Conservation (phyloP, 2,113 vertebrate genomes). For the Embiotoca jacksoni region DNA sequence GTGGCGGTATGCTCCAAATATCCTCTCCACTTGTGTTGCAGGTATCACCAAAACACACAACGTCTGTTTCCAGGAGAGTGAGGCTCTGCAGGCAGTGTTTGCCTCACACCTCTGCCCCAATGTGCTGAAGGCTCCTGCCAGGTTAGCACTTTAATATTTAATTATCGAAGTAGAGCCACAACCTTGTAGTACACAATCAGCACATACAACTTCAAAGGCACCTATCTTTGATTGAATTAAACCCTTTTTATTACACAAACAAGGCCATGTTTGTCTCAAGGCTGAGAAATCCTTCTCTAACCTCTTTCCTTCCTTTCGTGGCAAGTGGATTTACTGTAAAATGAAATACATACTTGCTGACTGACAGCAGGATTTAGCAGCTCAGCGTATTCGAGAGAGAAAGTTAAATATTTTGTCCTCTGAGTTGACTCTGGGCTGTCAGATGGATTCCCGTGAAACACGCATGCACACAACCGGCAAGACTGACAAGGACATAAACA, state of each 20-base stretch:
- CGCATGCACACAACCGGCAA: too few relatives aligned
- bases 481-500: too few relatives aligned
- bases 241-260: neutral
- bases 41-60: constrained; percentile 94
- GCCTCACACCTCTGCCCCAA: constrained; percentile 88
- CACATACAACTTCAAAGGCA: neutral
- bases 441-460: too few relatives aligned
- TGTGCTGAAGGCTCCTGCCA: constrained; percentile 89
- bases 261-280: neutral
- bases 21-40: constrained; percentile 62
- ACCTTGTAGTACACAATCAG: neutral
- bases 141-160: constrained; percentile 80
- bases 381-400: neutral
- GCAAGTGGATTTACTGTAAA: neutral
- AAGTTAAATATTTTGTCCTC: neutral
- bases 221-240: neutral
- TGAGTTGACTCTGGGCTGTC: neutral
- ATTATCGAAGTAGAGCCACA: neutral
- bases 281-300: neutral
- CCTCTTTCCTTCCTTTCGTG: too few relatives aligned
- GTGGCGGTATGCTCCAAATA: constrained; percentile 64
- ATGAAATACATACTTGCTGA: neutral
- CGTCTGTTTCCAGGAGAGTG: constrained; percentile 90
- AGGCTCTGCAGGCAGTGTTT: constrained; percentile 91
- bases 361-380: constrained; percentile 1